Evolutionary conservation across 2,888 invertebrate genomes (phyloP), one percentile per base, ranked within the genome.

Genomic region (Aethes cnicana): DNA sequence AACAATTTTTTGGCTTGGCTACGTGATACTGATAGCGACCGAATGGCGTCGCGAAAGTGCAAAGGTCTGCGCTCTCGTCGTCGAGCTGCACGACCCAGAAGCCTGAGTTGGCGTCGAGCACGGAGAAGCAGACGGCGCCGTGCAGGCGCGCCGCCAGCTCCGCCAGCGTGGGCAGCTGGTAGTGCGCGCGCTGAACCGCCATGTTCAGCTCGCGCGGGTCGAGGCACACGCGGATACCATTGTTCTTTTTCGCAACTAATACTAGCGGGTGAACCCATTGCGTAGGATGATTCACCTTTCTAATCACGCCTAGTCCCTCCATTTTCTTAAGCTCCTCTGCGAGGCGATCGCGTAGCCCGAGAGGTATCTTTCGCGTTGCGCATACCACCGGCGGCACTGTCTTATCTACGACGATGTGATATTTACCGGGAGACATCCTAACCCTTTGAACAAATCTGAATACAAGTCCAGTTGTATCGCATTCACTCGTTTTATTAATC

Each of bases 61-160:
- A 50, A 4, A 50, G 21, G 20, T 50, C 48, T 0, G 50, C 47
- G 20, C 54, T 55, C 9, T 33, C 28, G 4, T 55, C 54, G 14
- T 55, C 55, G n/a, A 55, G 41, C 47, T 46, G 44, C 8, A 47
- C 39, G n/a, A 17, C 21, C 55, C 55, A 55, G 30, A 55, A 55
- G 6, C 50, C 55, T 1, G 44, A 48, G 8, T 50, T 50, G 12
- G 50, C 55, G 33, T 55, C 55, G 4, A 50, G 44, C 44, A 48
- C 48, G 1, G 52, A 47, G 20, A 55, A 55, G 26, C 7, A 25
- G 8, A 12, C 3, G 11, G 55, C 55, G 21, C 55, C 55, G 28
- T 33, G 37, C 39, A 49, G 16, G 9, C 30, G 32, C 21, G 17
- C 18, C 9, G 47, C 43, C 32, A 32, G 21, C 43, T 32, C 43